Base-by-base conservation (phyloP, 1,140 invertebrate species). In the Vollenhovia emeryi region DNA sequence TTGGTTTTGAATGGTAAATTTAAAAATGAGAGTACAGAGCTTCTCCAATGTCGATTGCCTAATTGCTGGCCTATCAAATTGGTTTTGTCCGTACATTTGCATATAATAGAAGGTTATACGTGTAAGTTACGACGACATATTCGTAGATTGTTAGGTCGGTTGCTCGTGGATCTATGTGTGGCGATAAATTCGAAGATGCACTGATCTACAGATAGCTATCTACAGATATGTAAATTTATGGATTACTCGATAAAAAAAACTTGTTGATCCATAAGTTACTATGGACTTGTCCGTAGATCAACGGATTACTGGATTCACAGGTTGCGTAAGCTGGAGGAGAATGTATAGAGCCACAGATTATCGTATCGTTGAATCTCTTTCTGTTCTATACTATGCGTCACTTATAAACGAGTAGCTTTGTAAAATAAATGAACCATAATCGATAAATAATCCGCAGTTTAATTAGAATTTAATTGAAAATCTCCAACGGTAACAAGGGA, bases 181-280 rank as follows among this genome's bases (percentile, higher is more conserved):
- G 11, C 64, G 48, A 68, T 52, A 57, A 69, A 69, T 69, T 52
- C 36, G 33, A 52, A 57, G 50, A 82, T 82, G 66, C 15, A 33
- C 11, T 18, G 78, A 43, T 80, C 24, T 18, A 21, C 24, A 45
- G 75, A 79, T 69, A 80, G 5, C 9, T 15, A 79, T 79, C 62
- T 55, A 57, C 50, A 45, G 66, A 73, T 82, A 57, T 52, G 43
- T 57, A 82, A 82, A 57, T 82, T 71, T 73, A 73, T 82, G 73
- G 40, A 82, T 73, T n/a, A n/a, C 36, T 33, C n/a, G n/a, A n/a
- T n/a, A n/a, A n/a, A n/a, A 33, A 43, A 73, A 52, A 71, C n/a
- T 45, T 18, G 48, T 43, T 27, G 48, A 21, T 59, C 76, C 5
- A 79, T 79, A 79, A 79, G 52, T 82, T 57, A n/a, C 15, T 21